phyloP scores from a whole-genome alignment of 2,797 vertebrate species.

The Spinus olivaceus region DNA sequence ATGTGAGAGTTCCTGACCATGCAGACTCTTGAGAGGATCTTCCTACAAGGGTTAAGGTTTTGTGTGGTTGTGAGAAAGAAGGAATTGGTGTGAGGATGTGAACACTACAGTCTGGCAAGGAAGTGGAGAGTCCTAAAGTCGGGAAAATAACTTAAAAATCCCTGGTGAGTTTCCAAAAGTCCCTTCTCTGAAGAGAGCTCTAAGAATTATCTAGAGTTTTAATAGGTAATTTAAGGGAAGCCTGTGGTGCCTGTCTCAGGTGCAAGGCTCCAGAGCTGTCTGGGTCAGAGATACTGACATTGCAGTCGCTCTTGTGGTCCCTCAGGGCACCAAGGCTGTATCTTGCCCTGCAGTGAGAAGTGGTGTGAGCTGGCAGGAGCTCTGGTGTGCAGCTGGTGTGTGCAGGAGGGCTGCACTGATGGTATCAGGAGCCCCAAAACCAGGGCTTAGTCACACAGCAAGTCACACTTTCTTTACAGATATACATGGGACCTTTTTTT shows the following conservation, averaged over 20 bases:
- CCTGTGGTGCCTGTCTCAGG: background rate
- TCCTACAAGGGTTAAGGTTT: background rate
- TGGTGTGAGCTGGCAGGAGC: background rate
- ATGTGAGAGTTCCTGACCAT: background rate
- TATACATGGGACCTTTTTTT: background rate
- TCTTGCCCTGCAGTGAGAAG: background rate
- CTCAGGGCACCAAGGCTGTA: background rate
- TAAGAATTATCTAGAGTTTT: background rate
- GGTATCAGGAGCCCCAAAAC: background rate
- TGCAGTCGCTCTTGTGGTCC: background rate
- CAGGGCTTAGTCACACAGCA: background rate
- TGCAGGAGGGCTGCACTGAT: fast-evolving
- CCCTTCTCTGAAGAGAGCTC: background rate
- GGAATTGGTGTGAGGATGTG: background rate
- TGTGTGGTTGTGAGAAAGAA: background rate
- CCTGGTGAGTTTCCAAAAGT: background rate
- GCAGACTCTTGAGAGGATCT: background rate
- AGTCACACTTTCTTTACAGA: background rate
- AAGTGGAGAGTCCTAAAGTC: background rate
- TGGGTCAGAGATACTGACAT: background rate
- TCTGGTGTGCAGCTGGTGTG: background rate
- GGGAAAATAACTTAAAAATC: background rate
- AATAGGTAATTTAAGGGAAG: background rate
- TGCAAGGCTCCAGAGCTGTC: background rate
- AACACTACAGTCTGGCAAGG: background rate